Evolutionary conservation across 2,888 invertebrate genomes (phyloP), one percentile per base, ranked within the genome.

Genomic region (Chrysomela aeneicollis): DNA sequence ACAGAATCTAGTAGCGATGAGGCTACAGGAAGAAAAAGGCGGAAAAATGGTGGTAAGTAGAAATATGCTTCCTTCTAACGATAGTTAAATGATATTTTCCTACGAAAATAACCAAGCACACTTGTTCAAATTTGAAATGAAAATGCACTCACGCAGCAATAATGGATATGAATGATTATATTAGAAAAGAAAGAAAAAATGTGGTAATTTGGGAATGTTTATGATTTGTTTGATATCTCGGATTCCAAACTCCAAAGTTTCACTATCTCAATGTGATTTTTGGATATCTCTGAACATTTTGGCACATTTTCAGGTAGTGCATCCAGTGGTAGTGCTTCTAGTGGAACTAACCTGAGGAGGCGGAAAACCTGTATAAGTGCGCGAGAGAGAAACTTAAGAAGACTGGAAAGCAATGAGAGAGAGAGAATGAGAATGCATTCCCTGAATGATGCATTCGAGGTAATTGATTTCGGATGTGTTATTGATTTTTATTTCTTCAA

Each of bases 401-500:
- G 92, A 75, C 85, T 92, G 75, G 92, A 92, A 82, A 91, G 90
- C 81, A 92, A 92, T 81, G 91, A 92, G 81, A 84, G 92, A 73
- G 92, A 92, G 81, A 84, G 92, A 73, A 90, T 90, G 88, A 85
- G 92, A 75, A 92, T 92, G 92, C 92, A 92, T 81, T 89, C 90
- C 68, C 84, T 92, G 68, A 92, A 92, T 79, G 91, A 91, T 79
- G 92, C 92, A 15, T 92, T 92, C 79, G 90, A 91, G 86, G 91
- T 89, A 79, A 74, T 52, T 58, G 3, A 26, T 26, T 6, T 26
- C 6, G 26, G 26, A n/a, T n/a, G n/a, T n/a, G n/a, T n/a, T n/a
- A n/a, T n/a, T n/a, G n/a, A n/a, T n/a, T n/a, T n/a, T n/a, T n/a
- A n/a, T n/a, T n/a, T n/a, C n/a, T n/a, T n/a, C n/a, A n/a, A n/a